Base-by-base conservation (phyloP, 2,797 vertebrate genomes). In the Pogoniulus pusillus region DNA sequence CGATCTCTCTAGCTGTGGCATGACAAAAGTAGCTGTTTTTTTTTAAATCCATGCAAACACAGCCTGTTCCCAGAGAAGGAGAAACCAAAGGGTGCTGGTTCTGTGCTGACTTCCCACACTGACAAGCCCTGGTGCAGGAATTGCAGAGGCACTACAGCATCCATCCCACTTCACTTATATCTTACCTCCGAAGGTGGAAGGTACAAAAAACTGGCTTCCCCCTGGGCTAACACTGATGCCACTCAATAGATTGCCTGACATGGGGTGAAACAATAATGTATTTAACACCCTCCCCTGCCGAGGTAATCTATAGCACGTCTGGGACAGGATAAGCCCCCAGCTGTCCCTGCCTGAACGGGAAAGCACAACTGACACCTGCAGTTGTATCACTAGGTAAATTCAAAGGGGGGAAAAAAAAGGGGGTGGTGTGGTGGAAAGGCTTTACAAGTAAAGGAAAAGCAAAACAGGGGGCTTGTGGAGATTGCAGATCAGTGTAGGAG, bases 291-390 rank as follows among this genome's bases (percentile, higher is more conserved):
- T 43, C 66, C 71, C 83, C 91, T 55, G 73, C 70, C 53, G 83
- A 93, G 72, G 82, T 63, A 92, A 97, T 86, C 92, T 80, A 34
- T 29, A 74, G 16, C 49, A 7, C 9, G 34, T 9, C 71, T 85
- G 87, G 7, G 24, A 22, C 65, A 74, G 91, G 59, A 78, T 85
- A 60, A 91, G 88, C 35, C 63, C 74, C 72, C 88, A 92, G 88
- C 71, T 77, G 82, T 51, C 85, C 82, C 86, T 85, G 43, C 65
- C 85, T 7, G 11, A 49, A 68, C 1, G 2, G 58, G 63, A 75
- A 82, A 66, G 35, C n/a, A 27, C 2, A 0, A 47, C 45, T 29
- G 59, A 66, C 27, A 43, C n/a, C 41, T 39, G 24, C 3, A 4
- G 22, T 0, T 1, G 12, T 17, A 66, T 78, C 62, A 18, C 32